These are phyloP conservation scores for Metaphire vulgaris DNA, from an alignment of 1,140 invertebrate genomes.

Conservation along the genomic window DNA sequence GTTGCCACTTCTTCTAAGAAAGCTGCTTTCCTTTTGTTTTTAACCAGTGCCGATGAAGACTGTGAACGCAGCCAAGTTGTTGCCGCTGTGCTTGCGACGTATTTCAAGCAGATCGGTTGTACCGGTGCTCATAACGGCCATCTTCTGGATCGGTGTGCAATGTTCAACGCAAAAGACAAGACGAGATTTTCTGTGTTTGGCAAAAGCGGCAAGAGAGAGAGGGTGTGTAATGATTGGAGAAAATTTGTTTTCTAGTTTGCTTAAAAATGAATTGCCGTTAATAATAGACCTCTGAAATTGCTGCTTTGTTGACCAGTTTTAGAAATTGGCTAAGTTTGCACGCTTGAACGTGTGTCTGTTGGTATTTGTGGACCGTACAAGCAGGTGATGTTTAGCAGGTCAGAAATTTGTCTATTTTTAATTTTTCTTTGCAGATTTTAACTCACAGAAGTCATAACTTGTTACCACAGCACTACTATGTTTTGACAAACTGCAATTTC, in stretches of 20 bases:
- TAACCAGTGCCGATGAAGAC: constrained; percentile 63
- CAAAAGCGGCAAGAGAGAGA: constrained; percentile 23
- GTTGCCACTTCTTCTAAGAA: too few species aligned
- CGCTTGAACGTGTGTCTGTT: too few species aligned
- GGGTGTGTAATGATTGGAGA: too few species aligned
- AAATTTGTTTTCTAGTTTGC: too few species aligned
- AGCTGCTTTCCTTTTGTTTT: constrained; percentile 32
- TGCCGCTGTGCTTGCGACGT: constrained; percentile 69
- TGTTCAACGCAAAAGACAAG: constrained; percentile 77
- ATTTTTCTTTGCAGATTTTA: background rate
- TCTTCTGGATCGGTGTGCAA: constrained; percentile 64
- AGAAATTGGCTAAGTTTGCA: too few species aligned
- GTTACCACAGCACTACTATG: constrained; percentile 76
- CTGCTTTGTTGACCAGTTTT: too few species aligned
- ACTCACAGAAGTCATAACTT: constrained; percentile 74
- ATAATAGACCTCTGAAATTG: too few species aligned
- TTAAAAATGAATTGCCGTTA: too few species aligned
- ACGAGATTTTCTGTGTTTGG: constrained; percentile 57
- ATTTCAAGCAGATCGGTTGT: constrained; percentile 67
- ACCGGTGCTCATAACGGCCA: constrained; percentile 48
- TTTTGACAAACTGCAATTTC: constrained; percentile 82
- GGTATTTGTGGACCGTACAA: too few species aligned
- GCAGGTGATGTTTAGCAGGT: too few species aligned
- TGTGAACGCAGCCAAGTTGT: constrained; percentile 64
- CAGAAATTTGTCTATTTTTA: too few species aligned